Conservation (phyloP, 2,797 vertebrate species). For the Macropodus opercularis region DNA sequence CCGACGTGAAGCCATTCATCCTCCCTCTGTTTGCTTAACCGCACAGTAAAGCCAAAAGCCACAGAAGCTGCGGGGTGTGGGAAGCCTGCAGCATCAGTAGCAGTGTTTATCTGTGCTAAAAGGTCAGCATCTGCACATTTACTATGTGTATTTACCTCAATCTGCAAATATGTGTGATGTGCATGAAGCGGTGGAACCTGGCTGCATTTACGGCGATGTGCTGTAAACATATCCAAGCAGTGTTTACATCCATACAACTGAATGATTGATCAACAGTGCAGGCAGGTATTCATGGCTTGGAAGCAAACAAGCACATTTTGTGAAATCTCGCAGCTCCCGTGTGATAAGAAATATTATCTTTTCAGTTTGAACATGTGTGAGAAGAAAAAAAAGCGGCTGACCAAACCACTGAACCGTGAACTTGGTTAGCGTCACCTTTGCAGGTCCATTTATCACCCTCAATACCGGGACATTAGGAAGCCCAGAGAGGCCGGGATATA, state of each 20-base stretch:
- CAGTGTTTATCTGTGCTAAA: constrained; percentile 53
- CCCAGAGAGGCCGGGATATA: constrained; percentile 64
- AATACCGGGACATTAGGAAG: constrained; percentile 69
- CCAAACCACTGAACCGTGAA: constrained; percentile 68
- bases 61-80: constrained; percentile 47
- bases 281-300: background rate
- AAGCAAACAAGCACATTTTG: background rate
- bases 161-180: constrained; percentile 53
- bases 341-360: constrained; percentile 27
- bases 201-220: constrained; percentile 28
- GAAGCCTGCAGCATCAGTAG: constrained; percentile 41
- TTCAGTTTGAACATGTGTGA: constrained; percentile 36
- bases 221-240: constrained; percentile 15
- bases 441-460: constrained; percentile 79
- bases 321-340: background rate
- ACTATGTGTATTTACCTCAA: constrained; percentile 58
- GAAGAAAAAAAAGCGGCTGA: constrained; percentile 29
- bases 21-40: constrained; percentile 31
- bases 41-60: constrained; percentile 29
- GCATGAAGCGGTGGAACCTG: constrained; percentile 35
- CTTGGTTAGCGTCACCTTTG: constrained; percentile 70
- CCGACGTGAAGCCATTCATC: background rate
- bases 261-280: constrained; percentile 4
- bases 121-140: constrained; percentile 66
- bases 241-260: constrained; percentile 21